A percentile compares a stretch with the other conserved stretches of the same genome.
Conservation (phyloP, 2,113 vertebrate genomes). For the Empidonax traillii region DNA sequence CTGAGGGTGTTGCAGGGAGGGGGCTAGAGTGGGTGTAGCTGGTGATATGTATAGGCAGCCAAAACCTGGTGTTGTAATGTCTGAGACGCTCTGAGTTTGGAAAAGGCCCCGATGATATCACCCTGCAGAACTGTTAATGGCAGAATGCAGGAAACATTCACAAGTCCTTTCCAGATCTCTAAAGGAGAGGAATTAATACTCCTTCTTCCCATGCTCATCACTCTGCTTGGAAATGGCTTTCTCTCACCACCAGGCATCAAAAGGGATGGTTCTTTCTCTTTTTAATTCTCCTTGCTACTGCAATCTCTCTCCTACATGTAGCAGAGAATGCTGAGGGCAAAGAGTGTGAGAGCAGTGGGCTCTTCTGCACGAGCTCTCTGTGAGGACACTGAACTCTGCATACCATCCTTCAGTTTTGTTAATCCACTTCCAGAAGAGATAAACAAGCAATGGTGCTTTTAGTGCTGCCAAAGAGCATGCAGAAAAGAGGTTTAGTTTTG, state of each 20-base stretch:
- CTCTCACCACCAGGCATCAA: not conserved
- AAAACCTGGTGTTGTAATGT: slow-evolving; percentile 41
- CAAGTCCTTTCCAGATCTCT: slow-evolving; percentile 49
- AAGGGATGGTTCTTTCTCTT: not conserved
- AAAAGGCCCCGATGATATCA: slow-evolving; percentile 46
- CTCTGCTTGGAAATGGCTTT: slow-evolving; percentile 18
- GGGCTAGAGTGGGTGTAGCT: slow-evolving; percentile 13
- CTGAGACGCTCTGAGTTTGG: slow-evolving; percentile 47
- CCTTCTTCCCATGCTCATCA: not conserved
- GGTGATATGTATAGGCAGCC: slow-evolving; percentile 22
- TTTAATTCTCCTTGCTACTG: not conserved
- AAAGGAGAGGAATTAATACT: slow-evolving; percentile 24
- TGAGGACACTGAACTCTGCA: not conserved
- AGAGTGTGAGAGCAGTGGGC: not conserved
- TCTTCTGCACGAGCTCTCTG: not conserved
- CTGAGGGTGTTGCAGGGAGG: not conserved
- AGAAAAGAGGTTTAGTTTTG: not conserved
- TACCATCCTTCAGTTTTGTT: not conserved
- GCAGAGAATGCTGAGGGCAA: not conserved
- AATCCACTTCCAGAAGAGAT: not conserved
- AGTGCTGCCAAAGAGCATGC: not conserved
- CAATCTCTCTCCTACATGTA: not conserved
- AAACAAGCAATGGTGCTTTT: not conserved
- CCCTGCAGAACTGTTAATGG: slow-evolving; percentile 32
- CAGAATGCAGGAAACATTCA: slow-evolving; percentile 46